phyloP scores from a whole-genome alignment of 2,888 invertebrate species.

The Sinhomidia bicolor region DNA sequence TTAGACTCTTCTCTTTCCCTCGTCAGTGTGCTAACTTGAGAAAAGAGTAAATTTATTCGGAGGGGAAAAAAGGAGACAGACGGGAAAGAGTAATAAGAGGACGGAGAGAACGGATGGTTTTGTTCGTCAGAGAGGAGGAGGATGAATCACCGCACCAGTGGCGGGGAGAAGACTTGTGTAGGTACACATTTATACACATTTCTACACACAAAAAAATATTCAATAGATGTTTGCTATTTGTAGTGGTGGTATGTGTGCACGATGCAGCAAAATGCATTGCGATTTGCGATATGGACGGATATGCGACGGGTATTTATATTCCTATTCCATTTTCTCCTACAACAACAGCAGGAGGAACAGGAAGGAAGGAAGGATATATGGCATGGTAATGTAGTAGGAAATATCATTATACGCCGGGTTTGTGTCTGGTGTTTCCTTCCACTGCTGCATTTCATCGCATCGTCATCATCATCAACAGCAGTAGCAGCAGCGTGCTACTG shows the following conservation, averaged over 20 bases:
- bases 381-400: neutral
- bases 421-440: conserved; percentile 42
- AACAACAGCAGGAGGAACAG: neutral
- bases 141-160: conserved; percentile 61
- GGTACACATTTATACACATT: neutral
- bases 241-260: conserved; percentile 14
- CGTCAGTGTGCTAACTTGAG: neutral
- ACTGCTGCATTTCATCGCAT: conserved; percentile 46
- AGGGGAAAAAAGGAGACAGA: conserved; percentile 42
- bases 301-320: conserved; percentile 42
- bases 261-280: conserved; percentile 46
- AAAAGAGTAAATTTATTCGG: conserved; percentile 25
- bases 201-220: neutral
- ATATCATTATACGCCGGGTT: conserved; percentile 1
- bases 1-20: conserved; percentile 54
- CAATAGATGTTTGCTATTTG: conserved; percentile 4
- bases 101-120: conserved; percentile 44
- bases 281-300: neutral
- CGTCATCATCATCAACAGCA: neutral
- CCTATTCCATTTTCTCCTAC: neutral
- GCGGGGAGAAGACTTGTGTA: conserved; percentile 11
- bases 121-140: conserved; percentile 47
- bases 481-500: no score
- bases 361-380: conserved; percentile 30
- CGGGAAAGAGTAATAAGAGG: conserved; percentile 8